These are phyloP conservation scores for Dolichallabes microphthalmus DNA, from an alignment of 2,113 vertebrate genomes.

Conservation along the genomic window DNA sequence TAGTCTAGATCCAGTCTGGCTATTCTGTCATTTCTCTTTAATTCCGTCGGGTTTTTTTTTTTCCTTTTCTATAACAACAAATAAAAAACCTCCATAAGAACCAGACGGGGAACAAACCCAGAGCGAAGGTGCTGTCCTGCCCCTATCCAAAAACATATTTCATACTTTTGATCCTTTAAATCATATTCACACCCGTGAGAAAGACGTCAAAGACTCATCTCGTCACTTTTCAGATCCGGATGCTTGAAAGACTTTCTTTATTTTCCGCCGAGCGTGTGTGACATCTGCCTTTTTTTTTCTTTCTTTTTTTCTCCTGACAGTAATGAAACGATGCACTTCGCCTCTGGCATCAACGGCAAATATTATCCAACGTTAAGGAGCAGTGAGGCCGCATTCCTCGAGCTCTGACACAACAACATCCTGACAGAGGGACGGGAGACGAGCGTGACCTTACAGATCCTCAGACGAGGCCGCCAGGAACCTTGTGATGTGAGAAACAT, in stretches of 20 bases:
- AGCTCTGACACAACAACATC: conserved; percentile 37
- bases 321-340: conserved; percentile 39
- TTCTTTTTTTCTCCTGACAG: conserved; percentile 3
- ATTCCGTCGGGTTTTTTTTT: too few species aligned
- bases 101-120: not conserved
- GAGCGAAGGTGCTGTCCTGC: not conserved
- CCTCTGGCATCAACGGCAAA: conserved; percentile 50
- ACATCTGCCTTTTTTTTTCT: not conserved
- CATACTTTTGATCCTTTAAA: not conserved
- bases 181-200: conserved; percentile 2
- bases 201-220: conserved; percentile 14
- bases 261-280: not conserved
- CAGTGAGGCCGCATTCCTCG: conserved; percentile 48
- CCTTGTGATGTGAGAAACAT: conserved; percentile 30
- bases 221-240: conserved; percentile 14
- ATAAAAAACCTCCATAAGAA: not conserved
- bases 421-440: conserved; percentile 37
- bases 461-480: conserved; percentile 6
- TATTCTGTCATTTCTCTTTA: too few species aligned
- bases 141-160: not conserved
- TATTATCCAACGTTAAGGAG: conserved; percentile 35
- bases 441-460: conserved; percentile 51
- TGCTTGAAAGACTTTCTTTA: conserved; percentile 12
- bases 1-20: too few species aligned
- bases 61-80: too few species aligned